phyloP scores from a whole-genome alignment of 2,888 invertebrate species.

The Pollenia griseotomentosa region DNA sequence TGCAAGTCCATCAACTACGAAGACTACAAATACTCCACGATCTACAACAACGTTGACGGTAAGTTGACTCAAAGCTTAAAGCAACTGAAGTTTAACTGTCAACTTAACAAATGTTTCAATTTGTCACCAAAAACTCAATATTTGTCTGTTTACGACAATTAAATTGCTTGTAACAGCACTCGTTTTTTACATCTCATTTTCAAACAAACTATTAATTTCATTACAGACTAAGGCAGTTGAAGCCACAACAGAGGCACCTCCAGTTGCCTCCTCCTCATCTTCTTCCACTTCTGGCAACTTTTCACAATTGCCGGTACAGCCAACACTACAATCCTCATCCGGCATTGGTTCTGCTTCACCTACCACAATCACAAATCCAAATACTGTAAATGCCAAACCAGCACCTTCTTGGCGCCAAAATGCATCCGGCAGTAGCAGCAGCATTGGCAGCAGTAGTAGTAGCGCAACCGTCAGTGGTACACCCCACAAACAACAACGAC shows the following conservation, averaged over 20 bases:
- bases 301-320: slow-evolving; percentile 71
- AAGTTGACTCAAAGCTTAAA: slow-evolving; percentile 52
- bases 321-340: slow-evolving; percentile 73
- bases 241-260: slow-evolving; percentile 71
- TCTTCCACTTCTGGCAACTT: slow-evolving; percentile 50
- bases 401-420: slow-evolving; percentile 82
- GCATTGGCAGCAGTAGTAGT: slow-evolving; percentile 47
- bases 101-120: slow-evolving; percentile 39
- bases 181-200: not conserved
- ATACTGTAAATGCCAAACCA: slow-evolving; percentile 77
- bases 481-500: slow-evolving; percentile 86
- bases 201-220: slow-evolving; percentile 42
- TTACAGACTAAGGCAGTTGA: slow-evolving; percentile 60
- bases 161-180: not conserved
- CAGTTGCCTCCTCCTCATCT: slow-evolving; percentile 63
- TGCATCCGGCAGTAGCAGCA: slow-evolving; percentile 62
- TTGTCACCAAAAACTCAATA: slow-evolving; percentile 32
- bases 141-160: not conserved
- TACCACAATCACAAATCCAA: slow-evolving; percentile 78
- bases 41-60: slow-evolving; percentile 62
- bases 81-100: slow-evolving; percentile 25
- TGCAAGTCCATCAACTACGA: slow-evolving; percentile 44
- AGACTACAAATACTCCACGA: slow-evolving; percentile 47
- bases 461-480: slow-evolving; percentile 80
- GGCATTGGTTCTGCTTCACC: slow-evolving; percentile 71